Conservation (phyloP, 2,797 vertebrate species). For the Manis pentadactyla region DNA sequence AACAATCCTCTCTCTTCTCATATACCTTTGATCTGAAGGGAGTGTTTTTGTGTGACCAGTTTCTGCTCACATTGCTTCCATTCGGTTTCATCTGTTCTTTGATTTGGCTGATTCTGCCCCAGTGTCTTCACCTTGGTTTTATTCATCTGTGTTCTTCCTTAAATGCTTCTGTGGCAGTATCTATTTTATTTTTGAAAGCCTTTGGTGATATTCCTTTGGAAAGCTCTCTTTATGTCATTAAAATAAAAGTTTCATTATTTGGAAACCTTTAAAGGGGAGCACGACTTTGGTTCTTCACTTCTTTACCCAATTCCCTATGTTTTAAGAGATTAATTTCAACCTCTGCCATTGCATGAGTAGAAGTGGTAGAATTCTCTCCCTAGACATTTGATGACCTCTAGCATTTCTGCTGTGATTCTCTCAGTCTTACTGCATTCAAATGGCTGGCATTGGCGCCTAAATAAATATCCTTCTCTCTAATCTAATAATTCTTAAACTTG, state of each 20-base stretch:
- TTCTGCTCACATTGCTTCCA: background rate
- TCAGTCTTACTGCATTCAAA: background rate
- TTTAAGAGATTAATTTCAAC: conserved; percentile 61
- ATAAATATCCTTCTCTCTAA: background rate
- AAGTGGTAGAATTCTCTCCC: background rate
- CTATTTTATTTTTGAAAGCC: conserved; percentile 61
- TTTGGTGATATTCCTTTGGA: conserved; percentile 33
- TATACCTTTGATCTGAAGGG: background rate
- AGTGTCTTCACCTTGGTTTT: conserved; percentile 47
- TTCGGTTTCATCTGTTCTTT: conserved; percentile 52
- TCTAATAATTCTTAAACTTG: background rate
- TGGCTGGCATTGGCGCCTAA: background rate
- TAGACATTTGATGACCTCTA: background rate
- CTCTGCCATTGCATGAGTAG: background rate
- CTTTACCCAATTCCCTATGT: background rate
- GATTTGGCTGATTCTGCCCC: conserved; percentile 31
- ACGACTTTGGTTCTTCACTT: background rate
- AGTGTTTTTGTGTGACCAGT: conserved; percentile 50
- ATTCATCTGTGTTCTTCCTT: background rate
- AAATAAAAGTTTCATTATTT: conserved; percentile 38
- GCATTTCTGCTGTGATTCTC: background rate
- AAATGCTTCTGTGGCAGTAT: background rate
- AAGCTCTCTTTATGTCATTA: conserved; percentile 59
- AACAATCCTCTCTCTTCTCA: background rate
- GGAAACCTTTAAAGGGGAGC: conserved; percentile 22